Percentiles rank a stretch among this genome's conserved stretches.
These are phyloP conservation scores for Squalus acanthias DNA, from an alignment of 2,797 vertebrate genomes.

Conservation along the genomic window DNA sequence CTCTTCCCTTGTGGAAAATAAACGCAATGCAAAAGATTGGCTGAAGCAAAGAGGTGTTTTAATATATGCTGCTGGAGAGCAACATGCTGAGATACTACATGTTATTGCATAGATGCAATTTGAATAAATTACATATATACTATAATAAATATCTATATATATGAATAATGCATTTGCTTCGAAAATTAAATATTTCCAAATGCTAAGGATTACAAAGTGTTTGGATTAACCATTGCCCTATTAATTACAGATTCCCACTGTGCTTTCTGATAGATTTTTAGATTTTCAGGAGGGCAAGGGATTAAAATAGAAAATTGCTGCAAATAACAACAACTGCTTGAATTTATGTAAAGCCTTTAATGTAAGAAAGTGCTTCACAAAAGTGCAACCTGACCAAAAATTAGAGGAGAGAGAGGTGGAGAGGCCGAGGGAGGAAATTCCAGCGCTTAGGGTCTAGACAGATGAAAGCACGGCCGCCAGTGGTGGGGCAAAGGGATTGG, in stretches of 20 bases:
- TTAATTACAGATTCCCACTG: neutral
- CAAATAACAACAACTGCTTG: neutral
- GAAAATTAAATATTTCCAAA: conserved; percentile 12
- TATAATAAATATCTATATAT: neutral
- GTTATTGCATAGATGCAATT: neutral
- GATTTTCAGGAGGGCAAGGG: neutral
- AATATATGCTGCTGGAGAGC: neutral
- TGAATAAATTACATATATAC: neutral
- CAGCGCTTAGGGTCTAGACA: neutral
- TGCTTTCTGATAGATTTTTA: neutral
- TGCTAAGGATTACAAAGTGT: neutral
- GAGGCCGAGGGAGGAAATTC: neutral
- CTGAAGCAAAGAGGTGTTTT: neutral
- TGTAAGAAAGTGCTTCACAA: neutral
- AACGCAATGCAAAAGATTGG: neutral
- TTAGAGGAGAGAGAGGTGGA: neutral
- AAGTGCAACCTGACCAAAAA: neutral
- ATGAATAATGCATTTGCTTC: conserved; percentile 10
- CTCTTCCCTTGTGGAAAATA: neutral
- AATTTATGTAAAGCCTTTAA: neutral
- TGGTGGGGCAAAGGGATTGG: neutral
- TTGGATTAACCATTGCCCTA: neutral
- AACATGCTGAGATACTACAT: neutral
- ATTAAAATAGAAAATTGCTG: neutral
- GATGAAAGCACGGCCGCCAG: neutral